Evolutionary conservation across 2,113 vertebrate genomes (phyloP), one percentile per base, ranked within the genome.

Genomic region (Protomyctophum bolini): DNA sequence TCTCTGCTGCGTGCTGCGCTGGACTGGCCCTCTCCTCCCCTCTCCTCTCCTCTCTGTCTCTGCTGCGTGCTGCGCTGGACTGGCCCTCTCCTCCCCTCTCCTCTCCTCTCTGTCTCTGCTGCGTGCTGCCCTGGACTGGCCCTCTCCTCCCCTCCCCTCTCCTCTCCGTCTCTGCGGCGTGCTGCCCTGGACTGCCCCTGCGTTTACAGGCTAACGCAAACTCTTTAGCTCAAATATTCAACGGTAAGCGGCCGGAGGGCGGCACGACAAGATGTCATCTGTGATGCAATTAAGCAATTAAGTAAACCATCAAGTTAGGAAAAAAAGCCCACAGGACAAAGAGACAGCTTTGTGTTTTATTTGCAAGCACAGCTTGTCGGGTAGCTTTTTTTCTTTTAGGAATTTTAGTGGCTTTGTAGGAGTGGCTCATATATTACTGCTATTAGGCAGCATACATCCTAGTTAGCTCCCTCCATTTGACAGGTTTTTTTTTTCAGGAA

Each of bases 11-110:
- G 33, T 41, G 33, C 63, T 63, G 69, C 77, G 76, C 68, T 75
- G 49, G 70, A 87, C 84, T 69, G 80, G 68, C 77, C n/a, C n/a
- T n/a, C n/a, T n/a, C n/a, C 46, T 80, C 76, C n/a, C n/a, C n/a
- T n/a, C n/a, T n/a, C n/a, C n/a, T n/a, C n/a, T n/a, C n/a, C n/a
- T n/a, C n/a, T 60, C 63, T 66, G 70, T 69, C 75, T 41, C 33
- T 41, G 33, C 3, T 41, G 33, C 5, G 33, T 41, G 33, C 63
- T 63, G 69, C 77, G 76, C 68, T 75, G 49, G 70, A 87, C 84
- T 69, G 80, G 68, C 77, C n/a, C n/a, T n/a, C n/a, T n/a, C n/a
- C 45, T 80, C 76, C n/a, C n/a, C n/a, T n/a, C n/a, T n/a, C n/a
- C n/a, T n/a, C n/a, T n/a, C n/a, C n/a, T n/a, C n/a, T 60, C 63